Percentiles rank a stretch among this genome's conserved stretches.
phyloP scores from a whole-genome alignment of 2,113 vertebrate genomes.

The Progne subis region DNA sequence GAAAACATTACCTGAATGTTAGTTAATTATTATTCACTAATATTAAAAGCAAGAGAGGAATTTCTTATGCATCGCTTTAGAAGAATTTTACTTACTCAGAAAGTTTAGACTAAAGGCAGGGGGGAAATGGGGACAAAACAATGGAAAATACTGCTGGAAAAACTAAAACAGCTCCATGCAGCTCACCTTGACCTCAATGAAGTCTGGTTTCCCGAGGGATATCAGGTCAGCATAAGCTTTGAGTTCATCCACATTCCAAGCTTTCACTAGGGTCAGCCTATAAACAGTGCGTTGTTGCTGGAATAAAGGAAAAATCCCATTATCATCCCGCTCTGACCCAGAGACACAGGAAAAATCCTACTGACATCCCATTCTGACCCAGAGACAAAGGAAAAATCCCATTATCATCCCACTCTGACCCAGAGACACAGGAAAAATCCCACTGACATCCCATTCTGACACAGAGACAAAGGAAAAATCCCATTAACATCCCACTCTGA shows the following conservation, averaged over 20 bases:
- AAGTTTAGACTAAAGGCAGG: not conserved
- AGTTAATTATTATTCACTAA: not conserved
- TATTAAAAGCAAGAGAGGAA: not conserved
- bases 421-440: not conserved
- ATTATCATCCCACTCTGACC: not conserved
- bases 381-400: not conserved
- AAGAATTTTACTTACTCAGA: not conserved
- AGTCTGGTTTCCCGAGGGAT: constrained; percentile 88
- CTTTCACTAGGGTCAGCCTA: constrained; percentile 91
- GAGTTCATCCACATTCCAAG: constrained; percentile 95
- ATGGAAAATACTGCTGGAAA: not conserved
- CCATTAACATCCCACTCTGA: not conserved
- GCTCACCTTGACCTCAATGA: constrained; percentile 94
- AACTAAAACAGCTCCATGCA: accelerated
- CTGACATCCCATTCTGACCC: not conserved
- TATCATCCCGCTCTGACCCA: not conserved
- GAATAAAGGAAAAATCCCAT: not conserved
- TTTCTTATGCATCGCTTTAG: not conserved
- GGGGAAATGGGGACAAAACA: not conserved
- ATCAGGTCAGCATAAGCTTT: constrained; percentile 89
- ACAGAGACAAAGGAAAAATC: not conserved
- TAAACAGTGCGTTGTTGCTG: constrained; percentile 93
- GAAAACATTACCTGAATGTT: not conserved
- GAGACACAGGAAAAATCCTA: not conserved
- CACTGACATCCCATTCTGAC: not conserved